A percentile compares a stretch with the other conserved stretches of the same genome.
phyloP scores from a whole-genome alignment of 2,888 invertebrate genomes.

The Athripsodes cinereus region DNA sequence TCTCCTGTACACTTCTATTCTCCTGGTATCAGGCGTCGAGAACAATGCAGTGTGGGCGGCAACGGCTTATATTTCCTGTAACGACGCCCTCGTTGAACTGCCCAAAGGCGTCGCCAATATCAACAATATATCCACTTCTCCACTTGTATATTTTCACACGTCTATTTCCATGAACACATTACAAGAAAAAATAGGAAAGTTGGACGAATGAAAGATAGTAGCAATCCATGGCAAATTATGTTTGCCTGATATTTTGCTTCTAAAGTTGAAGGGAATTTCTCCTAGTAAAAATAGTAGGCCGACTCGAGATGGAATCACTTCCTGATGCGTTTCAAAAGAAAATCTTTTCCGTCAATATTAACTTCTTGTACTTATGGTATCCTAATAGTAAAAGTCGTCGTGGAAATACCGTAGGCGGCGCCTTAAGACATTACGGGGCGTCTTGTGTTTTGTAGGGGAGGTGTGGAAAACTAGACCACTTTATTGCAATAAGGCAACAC shows the following conservation, averaged over 20 bases:
- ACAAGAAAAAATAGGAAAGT: constrained; percentile 3
- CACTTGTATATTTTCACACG: not conserved
- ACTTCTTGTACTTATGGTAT: constrained; percentile 4
- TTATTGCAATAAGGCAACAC: not conserved
- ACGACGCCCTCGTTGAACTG: constrained; percentile 31
- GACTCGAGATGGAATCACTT: not conserved
- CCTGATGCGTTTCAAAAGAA: constrained; percentile 8
- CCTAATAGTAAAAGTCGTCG: constrained; percentile 13
- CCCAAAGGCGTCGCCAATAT: constrained; percentile 32
- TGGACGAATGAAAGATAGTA: not conserved
- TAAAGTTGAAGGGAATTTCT: constrained; percentile 11
- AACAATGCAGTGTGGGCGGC: constrained; percentile 49
- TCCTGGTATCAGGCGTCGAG: constrained; percentile 40
- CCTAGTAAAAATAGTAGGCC: constrained; percentile 5
- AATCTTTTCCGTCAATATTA: constrained; percentile 1
- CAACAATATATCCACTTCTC: not conserved
- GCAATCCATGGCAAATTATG: not conserved
- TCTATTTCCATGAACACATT: not conserved
- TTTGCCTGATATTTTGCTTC: constrained; percentile 4
- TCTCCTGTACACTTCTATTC: constrained; percentile 34
- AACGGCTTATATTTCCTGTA: constrained; percentile 9
- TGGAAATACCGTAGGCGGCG: constrained; percentile 18
- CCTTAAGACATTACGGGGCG: constrained; percentile 13
- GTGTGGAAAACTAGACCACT: constrained; percentile 8
- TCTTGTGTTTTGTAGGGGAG: constrained; percentile 2